Conservation (phyloP, 2,888 invertebrate genomes). For the Drosophila differens region DNA sequence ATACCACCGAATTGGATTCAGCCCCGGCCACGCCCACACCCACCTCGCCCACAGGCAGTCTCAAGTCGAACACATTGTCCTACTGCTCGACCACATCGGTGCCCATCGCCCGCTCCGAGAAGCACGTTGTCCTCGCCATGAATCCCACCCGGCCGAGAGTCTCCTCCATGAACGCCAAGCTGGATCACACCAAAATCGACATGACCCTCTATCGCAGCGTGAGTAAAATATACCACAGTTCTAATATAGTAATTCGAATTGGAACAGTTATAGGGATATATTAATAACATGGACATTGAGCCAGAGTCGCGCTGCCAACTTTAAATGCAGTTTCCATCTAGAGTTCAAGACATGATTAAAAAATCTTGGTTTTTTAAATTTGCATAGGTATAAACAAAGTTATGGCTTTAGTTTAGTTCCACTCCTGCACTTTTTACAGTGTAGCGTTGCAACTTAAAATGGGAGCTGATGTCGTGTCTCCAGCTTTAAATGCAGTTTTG, state of each 20-base stretch:
- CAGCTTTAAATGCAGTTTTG: too few relatives aligned
- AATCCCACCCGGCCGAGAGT: slow-evolving; percentile 86
- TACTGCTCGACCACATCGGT: slow-evolving; percentile 83
- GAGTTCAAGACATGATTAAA: too few relatives aligned
- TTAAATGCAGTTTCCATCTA: neutral
- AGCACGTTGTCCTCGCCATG: slow-evolving; percentile 87
- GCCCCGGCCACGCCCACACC: slow-evolving; percentile 85
- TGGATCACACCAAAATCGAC: slow-evolving; percentile 88
- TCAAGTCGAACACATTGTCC: slow-evolving; percentile 85
- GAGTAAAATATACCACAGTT: slow-evolving; percentile 34
- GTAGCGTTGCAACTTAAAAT: too few relatives aligned
- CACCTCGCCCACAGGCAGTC: slow-evolving; percentile 85
- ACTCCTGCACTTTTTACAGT: too few relatives aligned
- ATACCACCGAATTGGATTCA: slow-evolving; percentile 77
- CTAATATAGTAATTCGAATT: neutral
- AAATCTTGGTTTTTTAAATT: too few relatives aligned
- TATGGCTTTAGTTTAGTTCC: too few relatives aligned
- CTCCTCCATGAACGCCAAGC: slow-evolving; percentile 88
- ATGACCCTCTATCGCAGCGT: slow-evolving; percentile 87
- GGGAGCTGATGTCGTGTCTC: too few relatives aligned
- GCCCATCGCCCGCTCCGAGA: slow-evolving; percentile 86
- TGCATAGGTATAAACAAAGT: too few relatives aligned
- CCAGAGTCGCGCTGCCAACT: too few relatives aligned
- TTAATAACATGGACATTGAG: too few relatives aligned
- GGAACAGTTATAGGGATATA: too few relatives aligned